Evolutionary conservation across 2,113 vertebrate species (phyloP).

Genomic region (Oreochromis niloticus): DNA sequence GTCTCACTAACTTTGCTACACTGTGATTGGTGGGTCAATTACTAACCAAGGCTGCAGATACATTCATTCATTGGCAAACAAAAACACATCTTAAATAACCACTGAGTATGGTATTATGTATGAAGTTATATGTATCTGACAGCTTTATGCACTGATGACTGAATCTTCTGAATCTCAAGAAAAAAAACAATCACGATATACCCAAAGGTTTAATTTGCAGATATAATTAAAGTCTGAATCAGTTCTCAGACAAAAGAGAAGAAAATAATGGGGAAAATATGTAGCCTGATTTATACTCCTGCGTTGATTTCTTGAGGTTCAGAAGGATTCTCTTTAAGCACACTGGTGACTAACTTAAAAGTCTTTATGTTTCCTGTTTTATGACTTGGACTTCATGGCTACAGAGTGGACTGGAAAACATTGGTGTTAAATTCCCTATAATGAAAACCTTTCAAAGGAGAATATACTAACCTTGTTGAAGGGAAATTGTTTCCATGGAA

Average conservation of each 20-base stretch:
- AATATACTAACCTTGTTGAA: not conserved
- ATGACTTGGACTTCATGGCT: not conserved
- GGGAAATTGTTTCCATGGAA: not conserved
- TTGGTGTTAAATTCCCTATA: not conserved
- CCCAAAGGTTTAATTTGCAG: not conserved
- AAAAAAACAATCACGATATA: not conserved
- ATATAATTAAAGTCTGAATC: not conserved
- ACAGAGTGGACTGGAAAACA: not conserved
- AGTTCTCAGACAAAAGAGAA: not conserved
- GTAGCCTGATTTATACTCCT: not conserved
- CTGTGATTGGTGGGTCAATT: not conserved
- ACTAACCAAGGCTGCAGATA: not conserved
- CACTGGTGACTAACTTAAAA: not conserved
- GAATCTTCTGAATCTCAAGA: constrained; percentile 33
- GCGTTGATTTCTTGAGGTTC: constrained; percentile 20
- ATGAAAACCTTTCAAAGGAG: not conserved
- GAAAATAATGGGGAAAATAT: not conserved
- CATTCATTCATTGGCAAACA: not conserved
- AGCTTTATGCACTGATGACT: not conserved
- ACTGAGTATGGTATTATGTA: not conserved
- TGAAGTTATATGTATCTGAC: constrained; percentile 15
- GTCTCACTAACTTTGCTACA: constrained; percentile 11
- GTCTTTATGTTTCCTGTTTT: not conserved
- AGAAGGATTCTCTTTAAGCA: not conserved
- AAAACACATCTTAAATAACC: not conserved